Percentiles rank a stretch among this genome's conserved stretches.
Conservation (phyloP, 1,140 invertebrate genomes). For the Augochlora pura region DNA sequence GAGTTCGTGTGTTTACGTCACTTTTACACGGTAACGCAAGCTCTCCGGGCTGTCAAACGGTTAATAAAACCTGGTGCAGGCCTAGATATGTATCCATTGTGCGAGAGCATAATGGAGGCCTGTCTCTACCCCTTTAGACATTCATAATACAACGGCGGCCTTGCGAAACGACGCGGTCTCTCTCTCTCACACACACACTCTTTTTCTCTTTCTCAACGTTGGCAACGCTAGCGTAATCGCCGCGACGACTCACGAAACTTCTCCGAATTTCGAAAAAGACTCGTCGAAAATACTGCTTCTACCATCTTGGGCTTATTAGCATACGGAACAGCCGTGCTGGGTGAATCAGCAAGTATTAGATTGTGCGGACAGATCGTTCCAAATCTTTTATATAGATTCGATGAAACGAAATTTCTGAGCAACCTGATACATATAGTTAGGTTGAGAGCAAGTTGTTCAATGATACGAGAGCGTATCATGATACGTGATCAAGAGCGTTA, state of each 20-base stretch:
- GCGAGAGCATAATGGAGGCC: conserved; percentile 65
- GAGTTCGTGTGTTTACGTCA: conserved; percentile 64
- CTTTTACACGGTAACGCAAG: conserved; percentile 67
- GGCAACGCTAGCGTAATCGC: conserved; percentile 31
- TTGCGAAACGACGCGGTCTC: conserved; percentile 66
- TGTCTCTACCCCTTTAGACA: conserved; percentile 61
- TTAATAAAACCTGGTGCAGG: conserved; percentile 71
- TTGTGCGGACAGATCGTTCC: too few species aligned
- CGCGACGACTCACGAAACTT: background rate
- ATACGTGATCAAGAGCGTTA: too few species aligned
- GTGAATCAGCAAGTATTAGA: too few species aligned
- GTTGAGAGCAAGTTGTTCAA: too few species aligned
- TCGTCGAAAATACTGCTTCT: too few species aligned
- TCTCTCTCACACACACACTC: conserved; percentile 53
- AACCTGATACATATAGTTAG: too few species aligned
- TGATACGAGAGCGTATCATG: too few species aligned
- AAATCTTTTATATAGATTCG: too few species aligned
- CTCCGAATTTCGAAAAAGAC: background rate
- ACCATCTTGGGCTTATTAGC: too few species aligned
- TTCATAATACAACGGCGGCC: conserved; percentile 63
- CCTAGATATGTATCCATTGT: conserved; percentile 72
- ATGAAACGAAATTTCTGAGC: too few species aligned
- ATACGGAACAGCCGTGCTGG: too few species aligned
- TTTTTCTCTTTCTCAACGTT: conserved; percentile 45
- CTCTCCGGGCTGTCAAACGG: conserved; percentile 66